phyloP scores from a whole-genome alignment of 2,888 invertebrate species.

The Tipula unca region DNA sequence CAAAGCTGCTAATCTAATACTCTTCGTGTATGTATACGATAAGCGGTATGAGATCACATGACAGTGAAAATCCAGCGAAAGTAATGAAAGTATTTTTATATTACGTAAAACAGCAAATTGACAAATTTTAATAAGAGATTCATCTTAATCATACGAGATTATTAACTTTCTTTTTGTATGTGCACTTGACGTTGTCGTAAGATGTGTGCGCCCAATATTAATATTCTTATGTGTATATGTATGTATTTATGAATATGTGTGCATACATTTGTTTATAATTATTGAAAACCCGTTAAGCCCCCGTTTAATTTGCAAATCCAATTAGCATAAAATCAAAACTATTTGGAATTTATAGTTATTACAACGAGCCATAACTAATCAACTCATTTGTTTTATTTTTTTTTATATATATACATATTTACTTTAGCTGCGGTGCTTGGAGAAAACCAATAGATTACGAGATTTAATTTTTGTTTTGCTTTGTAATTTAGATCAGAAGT shows the following conservation, averaged over 20 bases:
- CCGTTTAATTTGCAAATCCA: neutral
- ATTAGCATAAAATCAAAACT: neutral
- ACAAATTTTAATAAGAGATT: neutral
- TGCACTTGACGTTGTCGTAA: neutral
- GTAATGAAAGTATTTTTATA: neutral
- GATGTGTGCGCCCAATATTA: neutral
- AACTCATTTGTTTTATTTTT: neutral
- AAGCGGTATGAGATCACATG: too few relatives aligned
- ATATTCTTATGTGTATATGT: neutral
- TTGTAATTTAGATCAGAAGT: neutral
- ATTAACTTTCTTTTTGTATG: neutral
- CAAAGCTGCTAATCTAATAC: too few relatives aligned
- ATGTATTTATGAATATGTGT: too few relatives aligned
- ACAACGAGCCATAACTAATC: neutral
- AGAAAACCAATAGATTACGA: neutral
- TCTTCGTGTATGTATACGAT: too few relatives aligned
- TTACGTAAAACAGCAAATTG: neutral
- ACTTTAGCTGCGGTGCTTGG: neutral
- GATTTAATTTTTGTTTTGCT: neutral
- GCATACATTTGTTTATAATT: neutral
- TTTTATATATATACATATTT: too few relatives aligned
- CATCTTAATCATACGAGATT: neutral
- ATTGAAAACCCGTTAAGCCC: neutral
- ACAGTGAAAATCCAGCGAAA: neutral
- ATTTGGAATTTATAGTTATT: constrained; percentile 14